phyloP scores from a whole-genome alignment of 2,113 vertebrate species.

The Callionymus lyra region DNA sequence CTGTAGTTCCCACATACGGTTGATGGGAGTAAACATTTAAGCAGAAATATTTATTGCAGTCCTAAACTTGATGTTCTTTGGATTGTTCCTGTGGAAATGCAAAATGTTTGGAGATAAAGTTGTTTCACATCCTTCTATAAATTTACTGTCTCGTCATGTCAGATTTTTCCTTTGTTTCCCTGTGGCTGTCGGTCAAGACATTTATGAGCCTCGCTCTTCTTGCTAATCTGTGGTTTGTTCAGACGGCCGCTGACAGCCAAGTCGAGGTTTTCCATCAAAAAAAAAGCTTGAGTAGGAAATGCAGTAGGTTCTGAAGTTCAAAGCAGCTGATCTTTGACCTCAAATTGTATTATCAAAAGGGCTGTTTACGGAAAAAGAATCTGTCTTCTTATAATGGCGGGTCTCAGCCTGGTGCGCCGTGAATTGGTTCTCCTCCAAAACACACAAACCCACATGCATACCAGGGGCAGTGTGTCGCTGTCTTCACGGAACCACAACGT shows the following conservation, averaged over 20 bases:
- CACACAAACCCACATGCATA: constrained; percentile 49
- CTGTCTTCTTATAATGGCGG: constrained; percentile 45
- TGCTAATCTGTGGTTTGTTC: background rate
- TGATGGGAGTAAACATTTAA: too few relatives aligned
- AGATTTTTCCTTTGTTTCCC: too few relatives aligned
- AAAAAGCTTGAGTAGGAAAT: constrained; percentile 14
- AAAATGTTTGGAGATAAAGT: too few relatives aligned
- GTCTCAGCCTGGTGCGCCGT: constrained; percentile 27
- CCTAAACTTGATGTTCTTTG: too few relatives aligned
- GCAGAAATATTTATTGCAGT: too few relatives aligned
- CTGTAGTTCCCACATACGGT: too few relatives aligned
- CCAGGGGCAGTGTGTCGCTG: constrained; percentile 35
- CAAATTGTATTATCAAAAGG: constrained; percentile 13
- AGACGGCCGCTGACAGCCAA: constrained; percentile 20
- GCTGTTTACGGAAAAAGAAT: constrained; percentile 28
- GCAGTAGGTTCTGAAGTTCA: constrained; percentile 24
- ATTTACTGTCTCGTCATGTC: too few relatives aligned
- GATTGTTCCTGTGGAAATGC: too few relatives aligned
- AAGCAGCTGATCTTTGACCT: constrained; percentile 12
- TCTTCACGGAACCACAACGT: constrained; percentile 49
- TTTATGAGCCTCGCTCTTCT: too few relatives aligned
- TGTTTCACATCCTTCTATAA: too few relatives aligned
- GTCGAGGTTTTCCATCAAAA: constrained; percentile 13
- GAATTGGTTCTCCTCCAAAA: constrained; percentile 45
- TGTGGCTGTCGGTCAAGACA: too few relatives aligned